Conservation (phyloP, 35 echinoderm and acorn worm genomes). For the Nesometra sesokonis region DNA sequence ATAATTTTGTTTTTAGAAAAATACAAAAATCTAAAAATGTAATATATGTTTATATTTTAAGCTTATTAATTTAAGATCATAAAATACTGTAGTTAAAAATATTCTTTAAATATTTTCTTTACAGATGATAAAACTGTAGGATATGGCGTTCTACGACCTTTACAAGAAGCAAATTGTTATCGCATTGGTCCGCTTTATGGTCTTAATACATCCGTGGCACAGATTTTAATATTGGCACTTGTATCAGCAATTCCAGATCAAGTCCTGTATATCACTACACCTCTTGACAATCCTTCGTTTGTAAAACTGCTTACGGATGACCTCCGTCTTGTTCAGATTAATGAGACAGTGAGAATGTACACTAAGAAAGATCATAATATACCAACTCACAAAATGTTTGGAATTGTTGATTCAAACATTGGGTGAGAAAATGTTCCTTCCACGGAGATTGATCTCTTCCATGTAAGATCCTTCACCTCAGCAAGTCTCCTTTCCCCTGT, state of each 20-base stretch:
- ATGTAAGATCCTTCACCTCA: too few relatives aligned
- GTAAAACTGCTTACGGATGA: constrained; percentile 53
- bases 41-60: too few relatives aligned
- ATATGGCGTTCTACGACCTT: constrained; percentile 51
- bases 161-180: constrained; percentile 28
- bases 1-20: too few relatives aligned
- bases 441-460: too few relatives aligned
- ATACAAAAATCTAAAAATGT: too few relatives aligned
- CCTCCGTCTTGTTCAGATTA: constrained; percentile 54
- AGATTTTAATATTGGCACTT: constrained; percentile 47
- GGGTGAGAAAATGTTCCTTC: constrained; percentile 23
- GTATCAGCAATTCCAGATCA: constrained; percentile 53
- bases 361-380: constrained; percentile 30
- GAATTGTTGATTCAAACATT: constrained; percentile 34
- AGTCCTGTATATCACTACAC: constrained; percentile 51
- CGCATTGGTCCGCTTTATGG: constrained; percentile 61
- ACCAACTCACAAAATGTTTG: constrained; percentile 71
- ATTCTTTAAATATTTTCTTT: neutral
- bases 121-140: constrained; percentile 59
- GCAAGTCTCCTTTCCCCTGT: too few relatives aligned
- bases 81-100: too few relatives aligned
- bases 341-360: constrained; percentile 60
- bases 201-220: constrained; percentile 57
- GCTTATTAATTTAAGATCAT: too few relatives aligned
- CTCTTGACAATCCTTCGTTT: constrained; percentile 65